phyloP scores from a whole-genome alignment of 1,140 invertebrate genomes.

The Carcinoscorpius rotundicauda region DNA sequence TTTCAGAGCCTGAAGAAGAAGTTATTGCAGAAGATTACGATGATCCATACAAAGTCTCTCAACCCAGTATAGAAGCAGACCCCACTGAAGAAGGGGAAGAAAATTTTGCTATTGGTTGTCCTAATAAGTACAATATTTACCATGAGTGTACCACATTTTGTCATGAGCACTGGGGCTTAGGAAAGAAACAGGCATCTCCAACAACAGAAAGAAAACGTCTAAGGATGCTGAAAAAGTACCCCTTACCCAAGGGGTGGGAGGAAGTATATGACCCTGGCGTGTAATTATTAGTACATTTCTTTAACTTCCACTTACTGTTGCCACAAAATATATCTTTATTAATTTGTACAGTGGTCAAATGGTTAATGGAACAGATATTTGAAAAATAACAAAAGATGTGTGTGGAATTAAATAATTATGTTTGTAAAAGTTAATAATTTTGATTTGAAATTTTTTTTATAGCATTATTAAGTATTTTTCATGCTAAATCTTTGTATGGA shows the following conservation, averaged over 20 bases:
- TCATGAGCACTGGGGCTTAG: constrained; percentile 71
- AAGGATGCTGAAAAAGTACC: constrained; percentile 74
- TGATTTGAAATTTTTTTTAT: too few relatives aligned
- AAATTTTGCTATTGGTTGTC: constrained; percentile 56
- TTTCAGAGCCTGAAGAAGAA: constrained; percentile 46
- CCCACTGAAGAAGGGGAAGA: not conserved
- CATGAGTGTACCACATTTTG: constrained; percentile 87
- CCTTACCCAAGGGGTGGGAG: constrained; percentile 80
- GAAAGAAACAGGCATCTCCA: constrained; percentile 50
- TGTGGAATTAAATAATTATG: too few relatives aligned
- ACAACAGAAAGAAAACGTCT: constrained; percentile 60
- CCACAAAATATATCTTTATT: too few relatives aligned
- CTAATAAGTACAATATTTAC: constrained; percentile 91
- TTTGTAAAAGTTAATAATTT: too few relatives aligned
- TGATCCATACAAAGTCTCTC: constrained; percentile 24
- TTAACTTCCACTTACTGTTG: too few relatives aligned
- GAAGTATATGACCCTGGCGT: constrained; percentile 83
- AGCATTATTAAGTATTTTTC: too few relatives aligned
- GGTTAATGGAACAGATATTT: too few relatives aligned
- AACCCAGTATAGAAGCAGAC: not conserved
- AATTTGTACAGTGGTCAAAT: too few relatives aligned
- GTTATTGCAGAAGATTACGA: constrained; percentile 83
- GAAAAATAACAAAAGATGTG: too few relatives aligned
- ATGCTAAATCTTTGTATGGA: too few relatives aligned
- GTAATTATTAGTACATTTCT: constrained; percentile 37